phyloP scores from a whole-genome alignment of 2,113 vertebrate species.

The Turdus rufiventris region DNA sequence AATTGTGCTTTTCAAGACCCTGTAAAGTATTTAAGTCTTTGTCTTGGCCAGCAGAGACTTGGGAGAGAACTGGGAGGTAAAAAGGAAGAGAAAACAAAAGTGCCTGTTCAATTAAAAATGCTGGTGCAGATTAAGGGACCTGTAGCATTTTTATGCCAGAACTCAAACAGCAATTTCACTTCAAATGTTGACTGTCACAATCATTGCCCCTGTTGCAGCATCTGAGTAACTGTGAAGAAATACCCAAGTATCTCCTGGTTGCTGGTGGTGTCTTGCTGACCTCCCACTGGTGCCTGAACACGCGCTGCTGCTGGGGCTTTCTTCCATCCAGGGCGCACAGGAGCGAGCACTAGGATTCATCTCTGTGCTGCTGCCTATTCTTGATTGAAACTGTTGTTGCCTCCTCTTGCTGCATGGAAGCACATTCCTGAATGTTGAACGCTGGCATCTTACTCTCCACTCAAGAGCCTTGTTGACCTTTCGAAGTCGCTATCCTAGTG shows the following conservation, averaged over 20 bases:
- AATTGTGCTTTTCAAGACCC: neutral
- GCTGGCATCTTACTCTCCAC: accelerated
- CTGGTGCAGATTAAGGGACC: neutral
- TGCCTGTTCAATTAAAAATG: neutral
- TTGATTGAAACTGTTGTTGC: neutral
- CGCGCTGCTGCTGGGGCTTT: neutral
- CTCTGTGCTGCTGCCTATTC: neutral
- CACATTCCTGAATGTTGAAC: neutral
- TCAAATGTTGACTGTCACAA: neutral
- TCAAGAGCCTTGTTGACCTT: neutral
- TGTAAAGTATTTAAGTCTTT: neutral
- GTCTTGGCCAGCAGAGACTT: neutral
- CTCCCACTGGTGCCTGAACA: accelerated
- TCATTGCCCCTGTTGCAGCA: neutral
- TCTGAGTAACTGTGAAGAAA: neutral
- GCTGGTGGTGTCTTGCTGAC: neutral
- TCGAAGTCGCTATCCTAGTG: accelerated
- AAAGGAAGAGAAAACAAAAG: neutral
- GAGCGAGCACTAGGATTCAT: accelerated
- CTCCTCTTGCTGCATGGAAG: neutral
- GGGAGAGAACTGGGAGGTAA: neutral
- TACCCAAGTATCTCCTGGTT: neutral
- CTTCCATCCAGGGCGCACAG: neutral
- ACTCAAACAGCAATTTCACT: neutral
- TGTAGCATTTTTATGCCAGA: neutral